Percentiles rank a stretch among this genome's conserved stretches.
Conservation (phyloP, 23 tunicate genomes). For the Clavelina lepadiformis region DNA sequence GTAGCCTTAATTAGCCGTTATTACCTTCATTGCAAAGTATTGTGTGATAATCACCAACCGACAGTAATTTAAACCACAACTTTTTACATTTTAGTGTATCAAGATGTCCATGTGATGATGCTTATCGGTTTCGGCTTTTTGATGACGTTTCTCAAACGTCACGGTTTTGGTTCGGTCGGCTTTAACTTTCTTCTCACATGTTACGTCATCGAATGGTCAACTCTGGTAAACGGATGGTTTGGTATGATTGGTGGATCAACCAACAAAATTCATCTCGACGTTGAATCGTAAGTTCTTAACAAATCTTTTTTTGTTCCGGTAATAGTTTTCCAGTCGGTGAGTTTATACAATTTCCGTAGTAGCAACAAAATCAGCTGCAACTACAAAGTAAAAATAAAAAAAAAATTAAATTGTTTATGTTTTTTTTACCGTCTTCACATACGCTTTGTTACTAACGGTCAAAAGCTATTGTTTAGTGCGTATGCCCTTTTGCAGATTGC, state of each 20-base stretch:
- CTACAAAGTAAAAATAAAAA: too few species aligned
- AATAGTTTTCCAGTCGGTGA: too few species aligned
- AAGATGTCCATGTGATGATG: constrained; percentile 83
- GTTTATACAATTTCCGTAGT: too few species aligned
- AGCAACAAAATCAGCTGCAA: too few species aligned
- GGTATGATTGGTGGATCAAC: constrained; percentile 13
- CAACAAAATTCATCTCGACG: constrained; percentile 30
- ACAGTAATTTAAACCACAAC: too few species aligned
- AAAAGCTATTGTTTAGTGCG: too few species aligned
- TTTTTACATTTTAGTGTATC: constrained; percentile 75
- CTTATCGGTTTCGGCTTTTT: constrained; percentile 78
- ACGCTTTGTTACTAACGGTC: too few species aligned
- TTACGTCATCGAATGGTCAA: constrained; percentile 75
- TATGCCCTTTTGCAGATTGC: constrained; percentile 29
- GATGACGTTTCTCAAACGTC: constrained; percentile 75
- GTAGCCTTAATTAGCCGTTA: too few species aligned
- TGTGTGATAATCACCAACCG: too few species aligned
- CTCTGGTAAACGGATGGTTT: constrained; percentile 71
- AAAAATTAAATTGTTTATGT: too few species aligned
- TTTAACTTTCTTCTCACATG: constrained; percentile 60
- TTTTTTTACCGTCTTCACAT: too few species aligned
- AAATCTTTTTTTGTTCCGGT: not conserved
- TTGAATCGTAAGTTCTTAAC: constrained; percentile 34
- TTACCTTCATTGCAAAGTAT: too few species aligned
- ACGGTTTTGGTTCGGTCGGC: constrained; percentile 74